Evolutionary conservation across 2,888 invertebrate genomes (phyloP).

Genomic region (Epinotia demarniana): DNA sequence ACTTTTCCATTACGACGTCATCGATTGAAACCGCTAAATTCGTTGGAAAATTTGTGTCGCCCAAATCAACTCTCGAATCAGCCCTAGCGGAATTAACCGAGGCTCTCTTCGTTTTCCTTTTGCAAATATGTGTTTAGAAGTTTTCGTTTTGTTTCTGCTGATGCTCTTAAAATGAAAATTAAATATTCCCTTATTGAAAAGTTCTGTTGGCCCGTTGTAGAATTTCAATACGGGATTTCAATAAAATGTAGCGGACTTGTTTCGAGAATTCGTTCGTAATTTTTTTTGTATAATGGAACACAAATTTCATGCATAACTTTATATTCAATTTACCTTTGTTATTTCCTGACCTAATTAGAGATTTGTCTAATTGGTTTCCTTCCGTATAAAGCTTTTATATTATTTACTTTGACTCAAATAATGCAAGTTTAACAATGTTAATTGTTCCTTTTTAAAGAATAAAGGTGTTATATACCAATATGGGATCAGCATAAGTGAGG

Average conservation of each 20-base stretch:
- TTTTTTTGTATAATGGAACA: slow-evolving; percentile 48
- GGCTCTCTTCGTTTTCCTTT: slow-evolving; percentile 67
- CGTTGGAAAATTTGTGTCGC: slow-evolving; percentile 73
- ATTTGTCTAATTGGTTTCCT: slow-evolving; percentile 1
- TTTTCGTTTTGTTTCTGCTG: slow-evolving; percentile 67
- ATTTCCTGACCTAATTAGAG: slow-evolving; percentile 24
- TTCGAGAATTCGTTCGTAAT: slow-evolving; percentile 47
- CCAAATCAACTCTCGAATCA: slow-evolving; percentile 59
- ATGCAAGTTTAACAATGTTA: too few species aligned
- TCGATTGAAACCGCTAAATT: slow-evolving; percentile 81
- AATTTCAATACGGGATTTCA: slow-evolving; percentile 67
- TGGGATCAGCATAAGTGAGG: neutral
- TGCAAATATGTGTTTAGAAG: slow-evolving; percentile 69
- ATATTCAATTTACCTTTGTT: slow-evolving; percentile 34
- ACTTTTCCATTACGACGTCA: slow-evolving; percentile 82
- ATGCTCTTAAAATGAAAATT: slow-evolving; percentile 71
- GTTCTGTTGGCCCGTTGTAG: slow-evolving; percentile 63
- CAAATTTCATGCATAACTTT: slow-evolving; percentile 41
- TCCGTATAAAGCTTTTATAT: too few species aligned
- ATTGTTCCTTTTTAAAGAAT: neutral
- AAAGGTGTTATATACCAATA: neutral
- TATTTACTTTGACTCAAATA: too few species aligned
- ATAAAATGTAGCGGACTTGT: slow-evolving; percentile 69
- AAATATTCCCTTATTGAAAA: slow-evolving; percentile 78
- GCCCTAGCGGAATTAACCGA: slow-evolving; percentile 63